Base-by-base conservation (phyloP, 2,113 vertebrate species). In the Chloropsis hardwickii region DNA sequence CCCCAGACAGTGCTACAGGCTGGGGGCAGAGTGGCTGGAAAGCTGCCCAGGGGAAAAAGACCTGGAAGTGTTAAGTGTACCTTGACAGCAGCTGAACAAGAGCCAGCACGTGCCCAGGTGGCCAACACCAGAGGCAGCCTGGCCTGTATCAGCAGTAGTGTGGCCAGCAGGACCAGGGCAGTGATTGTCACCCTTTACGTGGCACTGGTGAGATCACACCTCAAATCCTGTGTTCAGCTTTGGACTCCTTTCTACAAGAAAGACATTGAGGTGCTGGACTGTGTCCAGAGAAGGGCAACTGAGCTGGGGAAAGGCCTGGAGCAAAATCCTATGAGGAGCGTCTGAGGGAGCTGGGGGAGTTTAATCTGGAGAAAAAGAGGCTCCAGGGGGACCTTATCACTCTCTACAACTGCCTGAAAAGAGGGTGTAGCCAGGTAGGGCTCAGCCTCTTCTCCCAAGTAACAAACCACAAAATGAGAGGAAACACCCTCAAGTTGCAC, bases 171-270 rank as follows among this genome's bases (percentile, higher is more conserved):
- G 31, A 35, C 1, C 2, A 45, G 22, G 33, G 45, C 33, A 31
- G 35, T 1, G 40, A 42, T 35, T 40, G 2, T 29, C 9, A 22
- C 65, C 0, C 24, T 62, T 9, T 25, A 40, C 16, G 2, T 0
- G 0, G n/a, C 29, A 21, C 20, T 62, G 56, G 6, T 47, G 40
- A 62, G 56, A 29, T 13, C 17, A 47, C 40, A 40, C 35, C 17
- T 79, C 2, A 0, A 62, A 25, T 17, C 9, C 47, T 18, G 5
- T 18, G 24, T 4, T 3, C 40, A 87, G 23, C 40, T 79, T 14
- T 56, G 40, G 35, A 18, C 25, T 14, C 4, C 2, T 62, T 51
- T 35, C 2, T 12, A 5, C 20, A n/a, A 40, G 29, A 47, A 17
- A n/a, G 8, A 69, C 19, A 6, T 2, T 24, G 40, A 79, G 12